Base-by-base conservation (phyloP, 2,888 invertebrate species). In the Formica aserva region DNA sequence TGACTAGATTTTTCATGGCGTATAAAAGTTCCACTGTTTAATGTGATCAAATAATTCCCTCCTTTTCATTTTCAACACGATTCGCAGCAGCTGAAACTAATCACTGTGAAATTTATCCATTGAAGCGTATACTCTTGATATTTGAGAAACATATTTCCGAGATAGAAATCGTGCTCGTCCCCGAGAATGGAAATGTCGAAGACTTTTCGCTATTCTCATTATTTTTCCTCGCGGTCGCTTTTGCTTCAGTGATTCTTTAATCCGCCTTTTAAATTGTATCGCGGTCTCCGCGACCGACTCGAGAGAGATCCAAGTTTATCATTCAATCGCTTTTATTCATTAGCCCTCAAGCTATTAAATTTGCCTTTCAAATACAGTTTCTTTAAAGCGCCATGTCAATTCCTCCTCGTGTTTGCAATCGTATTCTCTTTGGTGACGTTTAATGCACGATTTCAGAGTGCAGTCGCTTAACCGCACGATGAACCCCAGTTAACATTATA, bases 271-370 rank as follows among this genome's bases (percentile, higher is more conserved):
- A 71, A 69, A 67, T 71, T 57, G 41, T 77, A 32, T 69, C 72
- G 29, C 38, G 38, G 38, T 38, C 38, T 8, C 4, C 52, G 1
- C 65, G 48, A 35, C 45, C 18, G 38, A 22, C 77, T 77, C 55
- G 41, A n/a, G 48, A 1, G n/a, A 52, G 41, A 66, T 71, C 72
- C 1, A 71, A 52, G 72, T 77, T 77, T 57, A 71, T 77, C 72
- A 57, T 77, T 77, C 77, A 71, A 71, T 71, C 72, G 72, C 55
- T 77, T 77, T 77, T 55, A 77, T 71, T 77, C 71, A 77, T 57
- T 71, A 77, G 41, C 41, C 71, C 55, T 55, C 71, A 15, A 22
- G 77, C 69, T 77, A 77, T 77, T 77, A 71, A 77, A 71, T 77
- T 71, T 71, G 77, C 55, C 77, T 71, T 71, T 77, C 26, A 71